Evolutionary conservation across 2,888 invertebrate species (phyloP), one percentile per base, ranked within the genome.

Genomic region (Polietes domitor): DNA sequence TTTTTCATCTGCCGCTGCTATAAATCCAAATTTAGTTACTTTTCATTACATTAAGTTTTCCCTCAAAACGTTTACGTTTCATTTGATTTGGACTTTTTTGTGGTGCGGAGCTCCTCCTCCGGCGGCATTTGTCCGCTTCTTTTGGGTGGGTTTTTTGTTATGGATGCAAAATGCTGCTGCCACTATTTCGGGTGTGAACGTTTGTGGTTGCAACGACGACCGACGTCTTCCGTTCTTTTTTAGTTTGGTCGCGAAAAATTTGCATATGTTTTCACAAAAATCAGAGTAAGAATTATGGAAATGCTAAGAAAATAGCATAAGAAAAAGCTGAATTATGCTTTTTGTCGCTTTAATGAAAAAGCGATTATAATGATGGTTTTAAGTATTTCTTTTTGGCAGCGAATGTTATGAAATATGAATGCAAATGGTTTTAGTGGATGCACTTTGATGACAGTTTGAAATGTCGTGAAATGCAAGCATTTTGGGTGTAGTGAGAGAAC

Each of bases 11-110:
- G 84, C 72, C 68, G 79, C 78, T 81, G 81, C 17, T 78, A 83
- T 86, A 85, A 86, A 85, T 86, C 83, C 77, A 85, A 86, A 85
- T 86, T 86, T 78, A 80, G 83, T 77, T 85, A 83, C 83, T 75
- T 83, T 86, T 76, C 79, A 82, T 79, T 81, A 82, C 82, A 80
- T 85, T 85, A 79, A 82, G 55, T 80, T 71, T 85, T 53, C 41
- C 21, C 63, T n/a, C 50, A 17, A 68, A 72, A 55, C 37, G 58
- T 72, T 72, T 53, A 78, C 84, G 78, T 80, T 84, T 84, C 73
- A 79, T 76, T 81, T 81, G 68, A 41, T 68, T 68, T 68, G 10
- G 12, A 24, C 10, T 68, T 68, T n/a, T 68, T 68, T 68, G 43
- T 43, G 6, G 47, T 47, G 1, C 47, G 2, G 47, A 32, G 9